These are phyloP conservation scores for Athalia rosae DNA, from an alignment of 2,888 invertebrate species.

Conservation along the genomic window DNA sequence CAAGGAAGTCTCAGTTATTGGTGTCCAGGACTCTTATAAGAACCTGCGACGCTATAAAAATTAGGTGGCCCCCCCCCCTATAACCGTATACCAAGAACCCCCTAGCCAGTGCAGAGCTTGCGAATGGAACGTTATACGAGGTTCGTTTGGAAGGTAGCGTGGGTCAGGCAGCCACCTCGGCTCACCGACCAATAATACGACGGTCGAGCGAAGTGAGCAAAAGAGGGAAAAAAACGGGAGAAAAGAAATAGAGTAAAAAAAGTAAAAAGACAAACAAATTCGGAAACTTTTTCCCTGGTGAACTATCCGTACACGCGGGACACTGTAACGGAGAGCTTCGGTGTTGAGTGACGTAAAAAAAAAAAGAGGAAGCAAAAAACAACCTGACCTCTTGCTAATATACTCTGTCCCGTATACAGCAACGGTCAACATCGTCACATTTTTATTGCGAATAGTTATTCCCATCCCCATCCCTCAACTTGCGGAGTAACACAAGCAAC, in stretches of 20 bases:
- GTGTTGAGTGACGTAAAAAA: conserved; percentile 14
- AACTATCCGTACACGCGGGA: no score
- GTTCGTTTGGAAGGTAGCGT: not conserved
- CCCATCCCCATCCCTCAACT: no score
- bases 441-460: not conserved
- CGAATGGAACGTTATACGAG: conserved; percentile 23
- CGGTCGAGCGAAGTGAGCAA: not conserved
- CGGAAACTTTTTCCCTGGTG: no score
- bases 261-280: no score
- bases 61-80: conserved; percentile 22
- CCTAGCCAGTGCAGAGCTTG: conserved; percentile 12
- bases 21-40: no score
- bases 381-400: conserved; percentile 29
- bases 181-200: not conserved
- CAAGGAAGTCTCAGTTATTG: no score
- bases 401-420: conserved; percentile 22
- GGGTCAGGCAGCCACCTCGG: no score
- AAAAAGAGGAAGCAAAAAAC: no score
- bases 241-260: not conserved
- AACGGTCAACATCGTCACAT: conserved; percentile 23
- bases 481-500: not conserved
- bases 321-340: not conserved
- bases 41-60: conserved; percentile 2
- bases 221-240: not conserved
- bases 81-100: not conserved